These are phyloP conservation scores for Leptopilina clavipes DNA, from an alignment of 1,140 invertebrate genomes.

Conservation along the genomic window DNA sequence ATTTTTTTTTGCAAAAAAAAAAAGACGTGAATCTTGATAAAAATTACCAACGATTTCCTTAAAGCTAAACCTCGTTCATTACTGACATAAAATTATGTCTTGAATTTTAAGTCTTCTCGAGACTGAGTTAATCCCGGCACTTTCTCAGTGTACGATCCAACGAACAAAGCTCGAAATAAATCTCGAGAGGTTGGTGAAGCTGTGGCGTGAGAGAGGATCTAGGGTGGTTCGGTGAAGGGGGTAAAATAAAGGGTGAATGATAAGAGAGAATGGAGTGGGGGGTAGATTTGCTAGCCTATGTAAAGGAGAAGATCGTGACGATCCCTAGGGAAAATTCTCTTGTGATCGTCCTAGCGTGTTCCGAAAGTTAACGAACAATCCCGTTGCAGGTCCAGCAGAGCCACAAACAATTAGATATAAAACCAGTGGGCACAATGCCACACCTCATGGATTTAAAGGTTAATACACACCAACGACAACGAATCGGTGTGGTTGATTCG, in stretches of 20 bases:
- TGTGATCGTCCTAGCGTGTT: conserved; percentile 47
- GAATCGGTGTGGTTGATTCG: conserved; percentile 53
- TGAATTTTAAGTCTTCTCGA: conserved; percentile 55
- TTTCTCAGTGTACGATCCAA: conserved; percentile 44
- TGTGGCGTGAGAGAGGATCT: conserved; percentile 2
- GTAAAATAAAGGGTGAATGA: no score
- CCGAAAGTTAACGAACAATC: conserved; percentile 52
- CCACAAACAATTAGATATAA: conserved; percentile 64
- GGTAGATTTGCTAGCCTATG: conserved; percentile 22
- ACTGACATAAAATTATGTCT: conserved; percentile 50
- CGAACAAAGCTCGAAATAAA: conserved; percentile 59
- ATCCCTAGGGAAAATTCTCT: conserved; percentile 36
- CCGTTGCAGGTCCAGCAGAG: conserved; percentile 43
- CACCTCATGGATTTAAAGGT: conserved; percentile 55
- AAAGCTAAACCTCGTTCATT: conserved; percentile 23
- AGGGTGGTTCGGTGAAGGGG: neutral
- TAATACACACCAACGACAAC: conserved; percentile 50
- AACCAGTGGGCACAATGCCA: conserved; percentile 46
- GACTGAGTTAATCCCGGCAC: conserved; percentile 49
- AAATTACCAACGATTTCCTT: neutral
- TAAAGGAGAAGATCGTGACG: conserved; percentile 43
- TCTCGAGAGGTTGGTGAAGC: conserved; percentile 44
- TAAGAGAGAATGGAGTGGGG: neutral
- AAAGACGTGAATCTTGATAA: conserved; percentile 7
- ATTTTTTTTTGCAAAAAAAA: no score